Evolutionary conservation across 2,888 invertebrate species (phyloP), one percentile per base, ranked within the genome.

Genomic region (Allygus modestus): DNA sequence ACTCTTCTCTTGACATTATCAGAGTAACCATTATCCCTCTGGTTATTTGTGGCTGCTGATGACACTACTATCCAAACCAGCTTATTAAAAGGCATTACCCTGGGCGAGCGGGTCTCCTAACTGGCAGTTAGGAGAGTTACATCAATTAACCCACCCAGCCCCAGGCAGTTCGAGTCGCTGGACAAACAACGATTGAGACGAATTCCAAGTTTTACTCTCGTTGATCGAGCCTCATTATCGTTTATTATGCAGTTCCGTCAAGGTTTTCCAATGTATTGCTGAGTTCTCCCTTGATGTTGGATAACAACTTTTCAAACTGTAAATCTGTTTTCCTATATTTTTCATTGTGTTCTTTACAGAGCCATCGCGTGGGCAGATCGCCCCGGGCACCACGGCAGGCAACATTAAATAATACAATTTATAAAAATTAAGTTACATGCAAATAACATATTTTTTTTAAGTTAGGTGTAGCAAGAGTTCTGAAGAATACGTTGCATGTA

Each of bases 31-130:
- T 15, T 46, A 46, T 46, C 17, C 1, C 37, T 37, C 4, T 46
- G 1, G 46, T 46, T 15, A 17, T 46, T 46, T 46, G 46, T 15
- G 17, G 46, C 12, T 15, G 12, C 46, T 46, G 46, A 46, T 46
- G 12, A 46, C 46, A 11, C 58, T 5, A n/a, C 58, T 11, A 5
- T 20, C 20, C 23, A 2, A 26, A 65, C 28, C 28, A 65, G 65
- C 65, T 65, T 31, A 65, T 65, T 65, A 65, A 65, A 65, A 28
- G 65, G 31, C 28, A 65, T 65, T 65, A 65, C 9, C 65, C 65
- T 15, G 65, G 26, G 12, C 28, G 28, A 17, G 11, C 65, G 2
- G 65, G 31, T 31, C 15, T 65, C 65, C 4, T 54, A 65, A 65
- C 65, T 65, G 28, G 31, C 65, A 65, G 28, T 65, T 65, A 65